A percentile compares a stretch with the other conserved stretches of the same genome.
Evolutionary conservation across 2,888 invertebrate genomes (phyloP).

Genomic region (Ommatoiulus sabulosus): DNA sequence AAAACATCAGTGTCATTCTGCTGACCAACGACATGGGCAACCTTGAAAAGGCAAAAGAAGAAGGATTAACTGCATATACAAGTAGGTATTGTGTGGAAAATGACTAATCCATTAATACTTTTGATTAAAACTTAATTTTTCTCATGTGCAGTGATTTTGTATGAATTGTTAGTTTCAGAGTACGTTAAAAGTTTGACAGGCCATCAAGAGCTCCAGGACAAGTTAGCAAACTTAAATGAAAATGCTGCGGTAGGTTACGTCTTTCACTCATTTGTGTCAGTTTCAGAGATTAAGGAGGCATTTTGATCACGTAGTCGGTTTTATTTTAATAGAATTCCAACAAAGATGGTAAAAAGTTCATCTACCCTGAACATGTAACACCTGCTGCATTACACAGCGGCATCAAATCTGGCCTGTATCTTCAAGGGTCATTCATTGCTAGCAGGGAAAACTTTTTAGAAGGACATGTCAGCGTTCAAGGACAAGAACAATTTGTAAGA

Average conservation of each 20-base stretch:
- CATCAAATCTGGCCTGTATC: slow-evolving; percentile 79
- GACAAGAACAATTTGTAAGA: slow-evolving; percentile 81
- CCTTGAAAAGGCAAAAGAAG: slow-evolving; percentile 77
- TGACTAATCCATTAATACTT: too few relatives aligned
- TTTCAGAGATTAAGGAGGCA: background rate
- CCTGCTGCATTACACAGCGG: slow-evolving; percentile 82
- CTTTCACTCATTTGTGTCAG: background rate
- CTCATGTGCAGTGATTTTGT: slow-evolving; percentile 10
- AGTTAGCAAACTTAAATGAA: slow-evolving; percentile 71
- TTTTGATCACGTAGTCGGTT: background rate
- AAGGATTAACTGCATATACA: slow-evolving; percentile 78
- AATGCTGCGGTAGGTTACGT: slow-evolving; percentile 55
- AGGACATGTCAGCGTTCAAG: slow-evolving; percentile 85
- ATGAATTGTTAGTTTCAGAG: slow-evolving; percentile 74
- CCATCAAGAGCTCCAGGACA: slow-evolving; percentile 80
- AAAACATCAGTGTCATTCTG: slow-evolving; percentile 76
- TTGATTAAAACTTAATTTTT: background rate
- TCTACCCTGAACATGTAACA: slow-evolving; percentile 86
- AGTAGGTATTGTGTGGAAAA: slow-evolving; percentile 70
- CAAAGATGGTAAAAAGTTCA: slow-evolving; percentile 26
- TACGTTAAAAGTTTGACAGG: slow-evolving; percentile 81
- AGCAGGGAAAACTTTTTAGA: slow-evolving; percentile 95
- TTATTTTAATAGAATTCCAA: background rate
- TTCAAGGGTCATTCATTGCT: slow-evolving; percentile 79
- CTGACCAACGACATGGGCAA: slow-evolving; percentile 88